Evolutionary conservation across 23 tunicate genomes (phyloP).

Genomic region (Oikopleura vanhoeffeni): DNA sequence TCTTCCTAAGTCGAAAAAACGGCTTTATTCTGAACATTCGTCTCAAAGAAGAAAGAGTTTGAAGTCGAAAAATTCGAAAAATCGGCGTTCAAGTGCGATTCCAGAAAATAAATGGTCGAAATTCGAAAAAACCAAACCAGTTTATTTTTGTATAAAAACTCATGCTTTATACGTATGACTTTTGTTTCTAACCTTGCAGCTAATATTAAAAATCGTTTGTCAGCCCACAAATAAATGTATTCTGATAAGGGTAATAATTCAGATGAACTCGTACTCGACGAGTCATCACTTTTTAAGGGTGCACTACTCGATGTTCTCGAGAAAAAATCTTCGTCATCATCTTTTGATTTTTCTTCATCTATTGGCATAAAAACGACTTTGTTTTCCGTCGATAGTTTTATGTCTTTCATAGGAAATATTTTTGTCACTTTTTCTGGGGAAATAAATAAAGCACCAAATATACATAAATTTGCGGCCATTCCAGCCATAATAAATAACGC

Average conservation of each 20-base stretch:
- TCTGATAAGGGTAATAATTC: neutral
- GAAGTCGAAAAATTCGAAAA: no score
- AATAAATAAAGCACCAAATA: neutral
- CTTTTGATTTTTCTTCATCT: neutral
- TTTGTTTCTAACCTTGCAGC: neutral
- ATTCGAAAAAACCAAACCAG: no score
- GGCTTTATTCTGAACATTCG: no score
- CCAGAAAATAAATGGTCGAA: no score
- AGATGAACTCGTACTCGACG: neutral
- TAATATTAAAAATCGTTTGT: neutral
- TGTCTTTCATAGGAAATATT: neutral
- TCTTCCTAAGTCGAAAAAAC: no score
- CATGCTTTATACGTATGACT: no score
- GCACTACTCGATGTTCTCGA: neutral
- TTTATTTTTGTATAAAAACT: no score
- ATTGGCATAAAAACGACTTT: neutral
- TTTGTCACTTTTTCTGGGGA: neutral
- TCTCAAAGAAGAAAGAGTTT: no score
- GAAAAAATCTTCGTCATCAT: neutral
- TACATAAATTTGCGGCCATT: neutral
- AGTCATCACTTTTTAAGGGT: neutral
- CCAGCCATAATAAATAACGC: neutral
- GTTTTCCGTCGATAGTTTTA: neutral
- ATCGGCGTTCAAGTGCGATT: no score
- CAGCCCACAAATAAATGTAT: neutral